phyloP scores from a whole-genome alignment of 2,797 vertebrate genomes.

The Okamejei kenojei region DNA sequence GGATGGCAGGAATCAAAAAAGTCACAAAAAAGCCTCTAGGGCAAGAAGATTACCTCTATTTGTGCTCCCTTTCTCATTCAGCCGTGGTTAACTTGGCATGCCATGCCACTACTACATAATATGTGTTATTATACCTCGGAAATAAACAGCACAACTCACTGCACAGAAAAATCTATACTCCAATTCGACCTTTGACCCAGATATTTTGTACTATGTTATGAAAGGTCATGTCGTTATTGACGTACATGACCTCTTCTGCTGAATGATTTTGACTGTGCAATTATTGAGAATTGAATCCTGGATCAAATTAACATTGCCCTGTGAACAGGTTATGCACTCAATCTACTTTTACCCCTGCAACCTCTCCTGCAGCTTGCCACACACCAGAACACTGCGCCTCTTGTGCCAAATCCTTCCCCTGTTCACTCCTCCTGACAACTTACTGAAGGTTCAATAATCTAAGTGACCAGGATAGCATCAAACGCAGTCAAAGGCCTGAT shows the following conservation, averaged over 20 bases:
- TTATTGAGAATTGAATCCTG: background rate
- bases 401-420: background rate
- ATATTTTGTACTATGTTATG: slow-evolving; percentile 34
- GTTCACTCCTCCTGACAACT: background rate
- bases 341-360: background rate
- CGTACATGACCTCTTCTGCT: background rate
- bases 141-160: background rate
- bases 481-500: background rate
- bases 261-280: slow-evolving; percentile 16
- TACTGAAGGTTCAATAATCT: background rate
- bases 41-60: background rate
- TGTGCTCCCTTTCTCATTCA: background rate
- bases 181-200: slow-evolving; percentile 15
- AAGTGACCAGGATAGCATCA: background rate
- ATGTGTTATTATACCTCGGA: background rate
- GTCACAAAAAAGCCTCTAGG: background rate
- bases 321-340: no score
- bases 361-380: background rate
- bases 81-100: background rate
- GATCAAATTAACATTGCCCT: slow-evolving; percentile 29
- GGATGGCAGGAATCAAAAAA: background rate
- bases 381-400: background rate
- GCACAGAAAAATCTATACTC: slow-evolving; percentile 1
- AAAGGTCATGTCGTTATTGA: slow-evolving; percentile 35
- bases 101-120: background rate